These are phyloP conservation scores for Tachyglossus aculeatus DNA, from an alignment of 2,797 vertebrate species.

Conservation along the genomic window DNA sequence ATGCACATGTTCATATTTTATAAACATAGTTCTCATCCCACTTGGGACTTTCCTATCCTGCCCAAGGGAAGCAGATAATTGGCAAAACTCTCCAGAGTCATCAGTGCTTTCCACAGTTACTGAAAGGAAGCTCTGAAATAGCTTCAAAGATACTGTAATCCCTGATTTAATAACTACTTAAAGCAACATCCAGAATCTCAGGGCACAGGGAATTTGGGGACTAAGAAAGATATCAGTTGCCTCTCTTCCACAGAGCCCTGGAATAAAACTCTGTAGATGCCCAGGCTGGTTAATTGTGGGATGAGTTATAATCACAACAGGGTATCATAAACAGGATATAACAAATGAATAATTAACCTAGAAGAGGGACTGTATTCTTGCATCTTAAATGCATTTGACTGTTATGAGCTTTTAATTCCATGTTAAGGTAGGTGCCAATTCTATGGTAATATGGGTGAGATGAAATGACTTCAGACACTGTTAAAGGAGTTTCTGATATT, in stretches of 20 bases:
- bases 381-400: conserved; percentile 8
- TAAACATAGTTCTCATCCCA: too few species aligned
- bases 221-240: neutral
- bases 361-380: neutral
- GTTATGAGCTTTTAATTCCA: conserved; percentile 42
- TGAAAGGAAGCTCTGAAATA: too few species aligned
- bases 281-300: accelerated
- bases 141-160: too few species aligned
- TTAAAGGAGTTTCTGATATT: conserved; percentile 10
- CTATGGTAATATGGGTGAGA: neutral
- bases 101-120: too few species aligned
- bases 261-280: neutral
- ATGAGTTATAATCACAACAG: neutral
- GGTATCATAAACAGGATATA: neutral
- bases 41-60: too few species aligned
- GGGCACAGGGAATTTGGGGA: too few species aligned
- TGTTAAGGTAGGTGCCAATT: conserved; percentile 9
- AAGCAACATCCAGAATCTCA: too few species aligned
- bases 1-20: too few species aligned
- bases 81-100: too few species aligned
- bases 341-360: neutral
- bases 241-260: neutral
- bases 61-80: too few species aligned
- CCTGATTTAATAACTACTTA: too few species aligned
- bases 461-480: conserved; percentile 16